Percentiles rank a stretch among this genome's conserved stretches.
These are phyloP conservation scores for Hestina assimilis DNA, from an alignment of 1,140 invertebrate species.

Conservation along the genomic window DNA sequence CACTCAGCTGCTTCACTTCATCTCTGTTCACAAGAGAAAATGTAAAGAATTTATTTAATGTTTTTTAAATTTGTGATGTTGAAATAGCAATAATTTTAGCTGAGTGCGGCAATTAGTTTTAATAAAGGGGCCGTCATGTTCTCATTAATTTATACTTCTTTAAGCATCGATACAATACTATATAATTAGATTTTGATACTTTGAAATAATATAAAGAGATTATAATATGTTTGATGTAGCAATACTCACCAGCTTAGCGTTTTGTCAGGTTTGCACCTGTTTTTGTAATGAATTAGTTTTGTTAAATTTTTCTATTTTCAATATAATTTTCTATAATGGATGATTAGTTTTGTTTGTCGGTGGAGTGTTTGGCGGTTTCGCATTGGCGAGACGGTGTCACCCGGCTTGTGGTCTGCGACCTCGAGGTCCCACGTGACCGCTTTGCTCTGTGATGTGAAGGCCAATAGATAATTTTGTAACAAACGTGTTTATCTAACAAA, in stretches of 20 bases:
- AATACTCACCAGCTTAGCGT: background rate
- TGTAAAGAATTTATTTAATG: background rate
- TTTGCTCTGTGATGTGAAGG: constrained; percentile 74
- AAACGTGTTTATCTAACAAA: constrained; percentile 71
- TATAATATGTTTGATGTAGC: constrained; percentile 14
- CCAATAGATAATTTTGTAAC: constrained; percentile 75
- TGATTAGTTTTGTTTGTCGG: background rate
- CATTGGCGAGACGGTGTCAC: background rate
- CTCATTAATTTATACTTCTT: constrained; percentile 9
- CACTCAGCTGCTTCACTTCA: constrained; percentile 1
- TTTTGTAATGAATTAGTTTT: background rate
- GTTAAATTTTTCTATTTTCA: background rate
- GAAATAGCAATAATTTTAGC: background rate
- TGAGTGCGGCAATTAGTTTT: background rate
- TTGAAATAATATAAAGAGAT: constrained; percentile 24
- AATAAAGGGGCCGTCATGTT: background rate
- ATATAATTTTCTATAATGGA: too few relatives aligned
- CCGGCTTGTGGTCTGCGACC: constrained; percentile 29
- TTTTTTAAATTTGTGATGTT: background rate
- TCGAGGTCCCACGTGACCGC: constrained; percentile 50
- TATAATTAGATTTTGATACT: constrained; percentile 25
- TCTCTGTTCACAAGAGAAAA: background rate
- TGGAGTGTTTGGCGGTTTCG: background rate
- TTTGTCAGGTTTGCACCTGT: constrained; percentile 7
- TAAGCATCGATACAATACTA: constrained; percentile 7